Evolutionary conservation across 1,140 invertebrate genomes (phyloP).

Genomic region (Homarus americanus): DNA sequence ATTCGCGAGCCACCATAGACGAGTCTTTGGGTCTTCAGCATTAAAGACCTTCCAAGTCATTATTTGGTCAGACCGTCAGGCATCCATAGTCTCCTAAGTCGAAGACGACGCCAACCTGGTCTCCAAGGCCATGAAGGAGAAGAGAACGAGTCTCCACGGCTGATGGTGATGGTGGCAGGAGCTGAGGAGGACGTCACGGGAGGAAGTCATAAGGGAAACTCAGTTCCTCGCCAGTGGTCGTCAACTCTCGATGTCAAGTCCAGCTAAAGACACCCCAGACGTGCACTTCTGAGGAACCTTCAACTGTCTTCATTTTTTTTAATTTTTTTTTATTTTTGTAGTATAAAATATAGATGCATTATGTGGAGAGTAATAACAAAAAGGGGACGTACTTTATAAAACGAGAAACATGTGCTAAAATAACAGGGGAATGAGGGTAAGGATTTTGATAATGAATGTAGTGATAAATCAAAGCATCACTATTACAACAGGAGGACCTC

Average conservation of each 20-base stretch:
- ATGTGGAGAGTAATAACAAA: neutral
- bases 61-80: too few relatives aligned
- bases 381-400: neutral
- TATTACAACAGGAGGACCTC: too few relatives aligned
- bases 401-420: neutral
- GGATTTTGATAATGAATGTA: too few relatives aligned
- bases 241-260: neutral
- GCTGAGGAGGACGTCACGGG: conserved; percentile 18
- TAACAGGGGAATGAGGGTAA: too few relatives aligned
- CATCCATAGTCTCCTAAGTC: too few relatives aligned
- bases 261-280: conserved; percentile 11
- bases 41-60: too few relatives aligned
- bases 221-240: neutral
- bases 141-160: too few relatives aligned
- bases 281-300: conserved; percentile 50
- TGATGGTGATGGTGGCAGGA: neutral
- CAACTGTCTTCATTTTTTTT: neutral
- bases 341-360: neutral
- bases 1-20: too few relatives aligned
- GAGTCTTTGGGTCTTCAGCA: too few relatives aligned
- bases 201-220: neutral
- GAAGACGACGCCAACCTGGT: too few relatives aligned
- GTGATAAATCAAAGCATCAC: too few relatives aligned
- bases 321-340: conserved; percentile 22
- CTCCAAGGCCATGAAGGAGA: too few relatives aligned